Evolutionary conservation across 2,113 vertebrate genomes (phyloP).

Genomic region (Pluvialis apricaria): DNA sequence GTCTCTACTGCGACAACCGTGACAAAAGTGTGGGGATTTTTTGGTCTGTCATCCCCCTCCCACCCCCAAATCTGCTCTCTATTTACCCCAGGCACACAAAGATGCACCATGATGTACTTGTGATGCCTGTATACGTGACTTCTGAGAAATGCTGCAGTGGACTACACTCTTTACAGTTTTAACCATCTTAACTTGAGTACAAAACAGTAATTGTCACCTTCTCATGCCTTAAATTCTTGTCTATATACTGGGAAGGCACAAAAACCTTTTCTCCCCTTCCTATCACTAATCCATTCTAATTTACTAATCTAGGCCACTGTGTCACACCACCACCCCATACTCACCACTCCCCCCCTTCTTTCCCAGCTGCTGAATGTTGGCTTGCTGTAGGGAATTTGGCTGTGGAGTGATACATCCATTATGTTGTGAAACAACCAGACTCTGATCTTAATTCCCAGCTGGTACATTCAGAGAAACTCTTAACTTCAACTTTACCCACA

Average conservation of each 20-base stretch:
- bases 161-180: neutral
- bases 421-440: conserved; percentile 4
- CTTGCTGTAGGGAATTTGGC: neutral
- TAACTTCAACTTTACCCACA: conserved; percentile 24
- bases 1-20: neutral
- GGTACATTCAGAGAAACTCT: neutral
- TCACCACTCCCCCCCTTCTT: neutral
- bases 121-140: neutral
- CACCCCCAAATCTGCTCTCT: neutral
- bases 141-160: neutral
- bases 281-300: neutral
- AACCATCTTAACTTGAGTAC: neutral
- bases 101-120: neutral
- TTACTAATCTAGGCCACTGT: neutral
- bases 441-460: neutral
- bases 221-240: neutral
- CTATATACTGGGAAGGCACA: neutral
- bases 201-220: neutral
- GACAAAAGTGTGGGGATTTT: neutral
- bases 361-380: neutral
- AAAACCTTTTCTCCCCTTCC: neutral
- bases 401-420: neutral
- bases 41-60: neutral
- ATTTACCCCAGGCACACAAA: neutral
- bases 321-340: neutral